Conservation (phyloP, 2,888 invertebrate species). For the Spisula subtruncata region DNA sequence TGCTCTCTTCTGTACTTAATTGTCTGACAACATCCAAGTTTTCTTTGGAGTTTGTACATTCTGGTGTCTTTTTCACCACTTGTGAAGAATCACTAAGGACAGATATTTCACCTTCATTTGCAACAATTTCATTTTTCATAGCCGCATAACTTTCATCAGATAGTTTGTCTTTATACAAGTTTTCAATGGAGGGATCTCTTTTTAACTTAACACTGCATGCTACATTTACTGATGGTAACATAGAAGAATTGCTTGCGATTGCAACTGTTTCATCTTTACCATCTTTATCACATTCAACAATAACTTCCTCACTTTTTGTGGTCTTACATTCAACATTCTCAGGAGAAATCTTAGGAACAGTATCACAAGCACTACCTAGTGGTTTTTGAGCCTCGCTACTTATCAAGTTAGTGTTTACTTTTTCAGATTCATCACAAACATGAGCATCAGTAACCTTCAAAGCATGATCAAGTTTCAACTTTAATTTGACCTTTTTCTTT, state of each 20-base stretch:
- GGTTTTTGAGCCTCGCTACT: not conserved
- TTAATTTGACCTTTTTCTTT: constrained; percentile 6
- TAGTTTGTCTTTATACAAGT: constrained; percentile 33
- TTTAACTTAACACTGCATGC: constrained; percentile 59
- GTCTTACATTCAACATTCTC: not conserved
- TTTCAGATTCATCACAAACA: not conserved
- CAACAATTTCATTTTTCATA: not conserved
- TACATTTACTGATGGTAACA: constrained; percentile 3
- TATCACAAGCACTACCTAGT: not conserved
- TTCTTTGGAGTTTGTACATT: not conserved
- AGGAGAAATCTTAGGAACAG: not conserved
- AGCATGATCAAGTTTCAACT: not conserved
- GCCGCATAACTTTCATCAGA: not conserved
- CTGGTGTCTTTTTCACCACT: not conserved
- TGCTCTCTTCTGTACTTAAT: constrained; percentile 45
- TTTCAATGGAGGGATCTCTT: constrained; percentile 60
- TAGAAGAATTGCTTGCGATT: not conserved
- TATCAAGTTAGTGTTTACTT: not conserved
- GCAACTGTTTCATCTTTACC: not conserved
- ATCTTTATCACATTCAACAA: not conserved
- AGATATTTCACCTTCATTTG: not conserved
- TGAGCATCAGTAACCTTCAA: not conserved
- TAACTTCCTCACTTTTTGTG: not conserved
- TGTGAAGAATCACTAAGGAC: not conserved
- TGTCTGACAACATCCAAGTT: constrained; percentile 13